Evolutionary conservation across 2,113 vertebrate genomes (phyloP).

Genomic region (Riparia riparia): DNA sequence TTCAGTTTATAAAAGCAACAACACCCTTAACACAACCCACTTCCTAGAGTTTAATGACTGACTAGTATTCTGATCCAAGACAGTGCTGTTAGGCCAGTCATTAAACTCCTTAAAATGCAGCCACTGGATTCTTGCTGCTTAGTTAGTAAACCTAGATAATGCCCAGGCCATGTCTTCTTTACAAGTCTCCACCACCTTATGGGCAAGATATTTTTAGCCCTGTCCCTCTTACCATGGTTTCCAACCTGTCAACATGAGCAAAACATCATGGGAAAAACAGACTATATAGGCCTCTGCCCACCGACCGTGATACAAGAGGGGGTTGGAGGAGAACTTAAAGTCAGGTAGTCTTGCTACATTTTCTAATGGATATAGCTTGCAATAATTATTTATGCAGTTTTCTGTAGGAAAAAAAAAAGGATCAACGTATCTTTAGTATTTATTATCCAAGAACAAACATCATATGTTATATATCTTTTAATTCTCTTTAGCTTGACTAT

Average conservation of each 20-base stretch:
- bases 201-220: conserved; percentile 68
- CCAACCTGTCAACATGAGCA: conserved; percentile 88
- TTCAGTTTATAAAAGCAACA: conserved; percentile 79
- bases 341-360: conserved; percentile 84
- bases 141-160: conserved; percentile 69
- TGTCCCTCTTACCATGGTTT: conserved; percentile 90
- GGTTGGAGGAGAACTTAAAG: conserved; percentile 80
- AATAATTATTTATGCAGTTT: conserved; percentile 79
- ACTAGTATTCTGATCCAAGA: not conserved
- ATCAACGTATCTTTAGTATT: conserved; percentile 71
- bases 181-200: conserved; percentile 73
- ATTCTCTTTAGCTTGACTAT: conserved; percentile 38
- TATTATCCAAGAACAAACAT: conserved; percentile 53
- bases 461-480: conserved; percentile 26
- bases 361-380: conserved; percentile 89
- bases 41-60: conserved; percentile 26
- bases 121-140: conserved; percentile 67
- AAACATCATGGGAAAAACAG: not conserved
- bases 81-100: not conserved
- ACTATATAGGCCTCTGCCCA: conserved; percentile 80
- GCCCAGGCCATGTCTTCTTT: conserved; percentile 74
- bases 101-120: conserved; percentile 46
- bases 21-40: conserved; percentile 52
- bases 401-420: conserved; percentile 89
- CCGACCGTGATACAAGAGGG: conserved; percentile 83